Base-by-base conservation (phyloP, 2,888 invertebrate genomes). In the Pegoplata infirma region DNA sequence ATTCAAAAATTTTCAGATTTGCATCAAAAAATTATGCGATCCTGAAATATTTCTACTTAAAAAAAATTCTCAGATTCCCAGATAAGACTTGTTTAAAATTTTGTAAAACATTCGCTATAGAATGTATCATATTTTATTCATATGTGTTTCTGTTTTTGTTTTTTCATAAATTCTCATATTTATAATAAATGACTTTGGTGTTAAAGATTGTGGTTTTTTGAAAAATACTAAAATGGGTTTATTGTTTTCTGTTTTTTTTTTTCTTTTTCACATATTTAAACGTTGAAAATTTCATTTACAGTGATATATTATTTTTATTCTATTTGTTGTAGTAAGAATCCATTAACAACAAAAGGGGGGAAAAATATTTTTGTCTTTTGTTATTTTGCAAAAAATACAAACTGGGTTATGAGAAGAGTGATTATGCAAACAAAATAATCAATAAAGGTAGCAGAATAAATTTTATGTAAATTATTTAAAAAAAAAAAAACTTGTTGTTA, bases 171-270 rank as follows among this genome's bases (percentile, higher is more conserved):
- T 23, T 49, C 40, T 25, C 25, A 44, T 69, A 28, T 59, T 69
- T 40, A 40, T 69, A 51, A 51, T 59, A 69, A 51, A 59, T 28
- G 58, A 69, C 59, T 69, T 53, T 58, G 40, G 58, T 49, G 14
- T 58, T 68, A 68, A 68, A 10, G 49, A 36, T 36, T 36, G 49
- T 28, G 58, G 58, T 47, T 68, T n/a, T n/a, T 32, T 28, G 32
- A 56, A 56, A 56, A 21, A 21, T 32, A 55, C 53, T 28, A 28
- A 55, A 55, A 10, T 4, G 17, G 7, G 12, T 55, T 55, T 40
- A 40, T 40, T 40, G 36, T 40, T 40, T 40, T 40, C n/a, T 32
- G 2, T 51, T 25, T 23, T 14, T 51, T 28, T 32, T 21, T 36
- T 32, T 17, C 4, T 51, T n/a, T 23, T 51, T 23, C 10, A 19